phyloP scores from a whole-genome alignment of 2,888 invertebrate genomes.

The Dolomedes plantarius region DNA sequence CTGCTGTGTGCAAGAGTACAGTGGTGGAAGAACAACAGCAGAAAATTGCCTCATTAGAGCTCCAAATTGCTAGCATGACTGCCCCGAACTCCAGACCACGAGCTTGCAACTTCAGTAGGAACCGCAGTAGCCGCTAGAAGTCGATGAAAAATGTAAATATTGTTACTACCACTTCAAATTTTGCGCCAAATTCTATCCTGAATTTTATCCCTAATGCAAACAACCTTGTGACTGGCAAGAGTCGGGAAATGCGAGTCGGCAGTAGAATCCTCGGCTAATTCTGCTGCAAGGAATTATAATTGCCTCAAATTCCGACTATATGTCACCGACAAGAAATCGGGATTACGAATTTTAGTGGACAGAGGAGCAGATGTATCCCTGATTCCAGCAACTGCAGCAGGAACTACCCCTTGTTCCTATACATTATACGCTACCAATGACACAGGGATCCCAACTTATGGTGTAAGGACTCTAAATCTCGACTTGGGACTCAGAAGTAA shows the following conservation, averaged over 20 bases:
- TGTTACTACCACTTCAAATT: not conserved
- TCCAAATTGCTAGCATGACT: not conserved
- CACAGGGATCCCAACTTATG: conserved; percentile 41
- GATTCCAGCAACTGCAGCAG: conserved; percentile 25
- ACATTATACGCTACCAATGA: conserved; percentile 10
- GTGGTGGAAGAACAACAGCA: not conserved
- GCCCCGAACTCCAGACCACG: not conserved
- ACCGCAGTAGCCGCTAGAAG: not conserved
- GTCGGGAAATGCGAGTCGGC: not conserved
- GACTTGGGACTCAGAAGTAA: conserved; percentile 27
- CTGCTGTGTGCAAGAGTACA: not conserved
- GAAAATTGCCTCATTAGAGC: not conserved
- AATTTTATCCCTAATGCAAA: conserved; percentile 11
- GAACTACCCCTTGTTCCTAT: too few relatives aligned
- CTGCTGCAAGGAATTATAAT: conserved; percentile 9
- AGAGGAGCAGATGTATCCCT: conserved; percentile 34
- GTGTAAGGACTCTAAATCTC: conserved; percentile 20
- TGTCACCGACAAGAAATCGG: conserved; percentile 2
- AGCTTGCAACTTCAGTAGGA: not conserved
- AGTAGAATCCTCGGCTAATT: conserved; percentile 5
- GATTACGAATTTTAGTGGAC: conserved; percentile 36
- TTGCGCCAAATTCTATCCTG: not conserved
- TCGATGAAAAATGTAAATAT: not conserved
- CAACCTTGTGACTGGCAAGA: not conserved
- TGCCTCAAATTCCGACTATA: conserved; percentile 15